phyloP scores from a whole-genome alignment of 2,113 vertebrate species.

The Setophaga coronata region DNA sequence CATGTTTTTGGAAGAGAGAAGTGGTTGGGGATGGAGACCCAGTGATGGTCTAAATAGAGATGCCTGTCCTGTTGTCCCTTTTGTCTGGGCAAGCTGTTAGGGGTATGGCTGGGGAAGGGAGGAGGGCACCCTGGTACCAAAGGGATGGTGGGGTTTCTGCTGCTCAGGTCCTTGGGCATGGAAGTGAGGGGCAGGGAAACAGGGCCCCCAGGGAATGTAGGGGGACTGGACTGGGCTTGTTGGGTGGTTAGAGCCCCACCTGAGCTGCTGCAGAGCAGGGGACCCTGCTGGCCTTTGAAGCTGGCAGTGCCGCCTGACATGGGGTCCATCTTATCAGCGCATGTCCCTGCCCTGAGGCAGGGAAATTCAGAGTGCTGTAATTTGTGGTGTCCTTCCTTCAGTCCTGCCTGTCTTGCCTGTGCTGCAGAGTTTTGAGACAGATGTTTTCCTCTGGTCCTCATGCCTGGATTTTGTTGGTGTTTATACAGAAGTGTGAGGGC shows the following conservation, averaged over 20 bases:
- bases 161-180: neutral
- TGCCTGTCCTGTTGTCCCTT: neutral
- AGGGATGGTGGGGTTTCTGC: neutral
- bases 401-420: neutral
- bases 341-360: neutral
- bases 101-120: neutral
- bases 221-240: neutral
- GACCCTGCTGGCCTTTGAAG: neutral
- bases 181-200: neutral
- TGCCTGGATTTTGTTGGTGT: neutral
- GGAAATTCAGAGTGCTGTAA: neutral
- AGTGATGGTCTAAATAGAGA: neutral
- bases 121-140: fast-evolving
- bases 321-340: neutral
- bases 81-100: neutral
- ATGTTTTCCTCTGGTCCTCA: neutral
- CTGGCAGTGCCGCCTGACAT: fast-evolving
- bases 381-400: neutral
- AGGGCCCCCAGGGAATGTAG: too few species aligned
- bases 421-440: neutral
- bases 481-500: neutral
- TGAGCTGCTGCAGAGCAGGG: neutral
- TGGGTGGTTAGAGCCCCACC: neutral
- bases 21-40: neutral
- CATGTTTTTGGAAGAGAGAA: neutral